phyloP scores from a whole-genome alignment of 2,797 vertebrate genomes.

The Margarornis squamiger region DNA sequence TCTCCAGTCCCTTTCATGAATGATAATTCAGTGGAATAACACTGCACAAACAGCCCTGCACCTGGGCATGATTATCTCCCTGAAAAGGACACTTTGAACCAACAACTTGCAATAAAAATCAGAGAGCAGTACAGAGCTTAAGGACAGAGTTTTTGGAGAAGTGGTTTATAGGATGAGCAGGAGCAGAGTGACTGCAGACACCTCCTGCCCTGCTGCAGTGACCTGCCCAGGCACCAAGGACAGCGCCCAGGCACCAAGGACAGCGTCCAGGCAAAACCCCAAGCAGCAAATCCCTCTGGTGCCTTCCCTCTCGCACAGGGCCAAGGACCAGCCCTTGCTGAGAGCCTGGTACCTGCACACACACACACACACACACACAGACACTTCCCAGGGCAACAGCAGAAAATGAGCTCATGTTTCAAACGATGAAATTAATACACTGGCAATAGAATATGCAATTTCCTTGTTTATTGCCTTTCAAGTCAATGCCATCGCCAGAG shows the following conservation, averaged over 20 bases:
- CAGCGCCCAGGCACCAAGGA: no score
- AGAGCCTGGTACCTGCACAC: neutral
- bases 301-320: neutral
- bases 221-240: neutral
- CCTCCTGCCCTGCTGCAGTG: fast-evolving
- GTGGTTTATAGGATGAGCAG: neutral
- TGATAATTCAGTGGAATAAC: neutral
- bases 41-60: neutral
- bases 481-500: slow-evolving; percentile 9
- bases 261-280: neutral
- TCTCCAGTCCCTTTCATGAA: neutral
- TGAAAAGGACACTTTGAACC: neutral
- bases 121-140: neutral
- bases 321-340: neutral
- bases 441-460: slow-evolving; percentile 19
- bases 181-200: neutral
- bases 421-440: neutral
- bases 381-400: neutral
- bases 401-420: slow-evolving; percentile 21
- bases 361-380: neutral
- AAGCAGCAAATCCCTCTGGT: fast-evolving
- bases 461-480: slow-evolving; percentile 31
- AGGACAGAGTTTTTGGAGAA: neutral
- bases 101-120: neutral
- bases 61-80: neutral